A percentile compares a stretch with the other conserved stretches of the same genome.
These are phyloP conservation scores for Maconellicoccus hirsutus DNA, from an alignment of 1,140 invertebrate genomes.

Conservation along the genomic window DNA sequence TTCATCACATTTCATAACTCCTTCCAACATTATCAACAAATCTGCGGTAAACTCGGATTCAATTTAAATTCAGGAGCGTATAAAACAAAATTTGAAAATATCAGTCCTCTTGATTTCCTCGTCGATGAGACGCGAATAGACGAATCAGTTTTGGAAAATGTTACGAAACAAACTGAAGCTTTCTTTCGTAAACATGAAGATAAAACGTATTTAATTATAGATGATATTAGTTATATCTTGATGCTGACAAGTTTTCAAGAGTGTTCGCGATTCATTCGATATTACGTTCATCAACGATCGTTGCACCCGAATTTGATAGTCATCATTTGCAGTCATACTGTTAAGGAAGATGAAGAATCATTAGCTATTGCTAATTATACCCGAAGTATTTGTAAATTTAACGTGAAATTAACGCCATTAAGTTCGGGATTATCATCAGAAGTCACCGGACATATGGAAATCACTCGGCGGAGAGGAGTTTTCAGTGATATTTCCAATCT, in stretches of 20 bases:
- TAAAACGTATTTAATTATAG: neutral
- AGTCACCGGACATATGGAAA: conserved; percentile 12
- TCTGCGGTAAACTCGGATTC: neutral
- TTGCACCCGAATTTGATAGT: neutral
- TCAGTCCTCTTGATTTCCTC: neutral
- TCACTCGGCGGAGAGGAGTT: neutral
- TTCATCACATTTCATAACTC: neutral
- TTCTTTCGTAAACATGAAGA: neutral
- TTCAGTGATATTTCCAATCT: neutral
- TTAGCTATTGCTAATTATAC: neutral
- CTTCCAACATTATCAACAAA: neutral
- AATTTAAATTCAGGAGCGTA: neutral
- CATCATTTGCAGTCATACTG: neutral
- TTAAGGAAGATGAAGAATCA: neutral
- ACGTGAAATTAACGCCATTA: neutral
- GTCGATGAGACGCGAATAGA: neutral
- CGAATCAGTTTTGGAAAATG: neutral
- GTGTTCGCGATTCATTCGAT: neutral
- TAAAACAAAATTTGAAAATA: neutral
- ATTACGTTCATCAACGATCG: neutral
- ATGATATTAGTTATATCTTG: conserved; percentile 1
- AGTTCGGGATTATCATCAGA: neutral
- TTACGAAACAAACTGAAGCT: neutral
- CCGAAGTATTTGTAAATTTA: neutral
- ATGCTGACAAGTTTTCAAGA: neutral